phyloP scores from a whole-genome alignment of 2,113 vertebrate species.

The Corythornis madagascariensis region DNA sequence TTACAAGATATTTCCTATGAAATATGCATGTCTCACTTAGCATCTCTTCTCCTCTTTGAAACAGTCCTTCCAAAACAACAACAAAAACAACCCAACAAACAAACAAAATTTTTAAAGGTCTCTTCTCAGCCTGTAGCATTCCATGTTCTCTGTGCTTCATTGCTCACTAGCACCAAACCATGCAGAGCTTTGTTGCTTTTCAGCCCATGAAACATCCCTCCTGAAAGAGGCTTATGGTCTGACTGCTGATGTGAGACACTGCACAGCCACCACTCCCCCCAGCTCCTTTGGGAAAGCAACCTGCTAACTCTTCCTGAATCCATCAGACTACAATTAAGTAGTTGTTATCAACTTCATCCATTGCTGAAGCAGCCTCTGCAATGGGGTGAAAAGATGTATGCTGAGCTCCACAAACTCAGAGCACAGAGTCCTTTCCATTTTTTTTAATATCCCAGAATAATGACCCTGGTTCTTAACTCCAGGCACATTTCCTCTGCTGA shows the following conservation, averaged over 20 bases:
- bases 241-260: not conserved
- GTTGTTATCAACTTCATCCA: not conserved
- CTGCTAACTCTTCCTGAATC: not conserved
- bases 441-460: not conserved
- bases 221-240: not conserved
- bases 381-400: not conserved
- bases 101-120: not conserved
- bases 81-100: too few species aligned
- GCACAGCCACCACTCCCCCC: not conserved
- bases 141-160: not conserved
- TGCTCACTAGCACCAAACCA: not conserved
- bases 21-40: not conserved
- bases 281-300: not conserved
- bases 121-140: not conserved
- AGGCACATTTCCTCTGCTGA: not conserved
- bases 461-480: not conserved
- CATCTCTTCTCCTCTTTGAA: not conserved
- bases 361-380: not conserved
- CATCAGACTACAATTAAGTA: not conserved
- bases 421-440: not conserved
- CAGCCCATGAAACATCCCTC: not conserved
- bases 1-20: not conserved
- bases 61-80: not conserved
- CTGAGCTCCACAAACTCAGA: not conserved
- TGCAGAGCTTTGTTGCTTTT: not conserved